phyloP scores from a whole-genome alignment of 1,140 invertebrate species.

The Zaprionus africanus region DNA sequence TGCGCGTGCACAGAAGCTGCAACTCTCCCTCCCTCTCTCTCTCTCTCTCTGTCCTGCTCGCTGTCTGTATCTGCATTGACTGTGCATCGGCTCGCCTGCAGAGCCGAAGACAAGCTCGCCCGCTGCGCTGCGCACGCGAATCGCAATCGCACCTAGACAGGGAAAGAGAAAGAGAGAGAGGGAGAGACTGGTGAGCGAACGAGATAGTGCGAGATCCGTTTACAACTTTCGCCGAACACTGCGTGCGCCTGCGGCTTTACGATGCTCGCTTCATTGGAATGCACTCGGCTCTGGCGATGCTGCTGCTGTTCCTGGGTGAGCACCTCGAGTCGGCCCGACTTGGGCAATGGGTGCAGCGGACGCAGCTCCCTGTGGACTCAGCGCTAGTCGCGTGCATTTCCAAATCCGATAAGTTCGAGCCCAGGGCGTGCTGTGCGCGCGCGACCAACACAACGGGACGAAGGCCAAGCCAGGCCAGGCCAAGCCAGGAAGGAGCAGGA shows the following conservation, averaged over 20 bases:
- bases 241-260: constrained; percentile 64
- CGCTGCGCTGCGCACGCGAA: constrained; percentile 72
- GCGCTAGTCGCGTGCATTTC: constrained; percentile 66
- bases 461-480: background rate
- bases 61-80: constrained; percentile 7
- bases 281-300: constrained; percentile 22
- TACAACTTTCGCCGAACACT: constrained; percentile 58
- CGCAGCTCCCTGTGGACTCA: constrained; percentile 48
- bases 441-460: constrained; percentile 30
- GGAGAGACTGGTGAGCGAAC: background rate
- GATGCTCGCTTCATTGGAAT: constrained; percentile 69
- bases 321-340: constrained; percentile 5
- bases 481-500: background rate
- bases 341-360: constrained; percentile 15
- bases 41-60: background rate
- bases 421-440: constrained; percentile 41
- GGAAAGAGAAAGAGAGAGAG: background rate
- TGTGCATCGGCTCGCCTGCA: constrained; percentile 21
- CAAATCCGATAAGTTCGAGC: constrained; percentile 23
- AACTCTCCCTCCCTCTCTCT: constrained; percentile 13
- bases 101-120: constrained; percentile 50
- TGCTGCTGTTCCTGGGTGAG: constrained; percentile 3
- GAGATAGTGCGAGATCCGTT: constrained; percentile 22
- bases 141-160: constrained; percentile 23
- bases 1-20: constrained; percentile 76